These are phyloP conservation scores for Drosophila kurseongensis DNA, from an alignment of 1,140 invertebrate genomes.

Conservation along the genomic window DNA sequence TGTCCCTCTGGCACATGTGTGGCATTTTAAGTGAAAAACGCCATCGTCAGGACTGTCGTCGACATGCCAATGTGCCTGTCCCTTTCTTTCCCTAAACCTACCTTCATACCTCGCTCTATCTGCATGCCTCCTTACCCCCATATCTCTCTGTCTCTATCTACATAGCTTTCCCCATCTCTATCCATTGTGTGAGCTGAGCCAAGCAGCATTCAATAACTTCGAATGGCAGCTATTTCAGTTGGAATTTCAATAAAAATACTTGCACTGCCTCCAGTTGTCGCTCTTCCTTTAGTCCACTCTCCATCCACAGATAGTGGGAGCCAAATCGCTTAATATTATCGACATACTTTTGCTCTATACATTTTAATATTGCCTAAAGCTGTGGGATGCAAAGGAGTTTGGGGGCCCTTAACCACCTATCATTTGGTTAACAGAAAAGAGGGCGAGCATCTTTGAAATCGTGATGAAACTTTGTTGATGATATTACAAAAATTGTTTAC, in stretches of 20 bases:
- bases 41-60: slow-evolving; percentile 56
- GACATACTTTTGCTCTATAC: slow-evolving; percentile 46
- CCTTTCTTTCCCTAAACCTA: not conserved
- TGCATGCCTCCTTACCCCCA: not conserved
- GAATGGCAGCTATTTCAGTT: slow-evolving; percentile 49
- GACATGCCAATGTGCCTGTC: slow-evolving; percentile 44
- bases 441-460: not conserved
- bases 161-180: slow-evolving; percentile 12
- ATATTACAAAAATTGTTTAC: not conserved
- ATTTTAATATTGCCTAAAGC: slow-evolving; percentile 24
- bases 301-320: slow-evolving; percentile 11
- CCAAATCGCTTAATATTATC: slow-evolving; percentile 58
- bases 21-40: slow-evolving; percentile 75
- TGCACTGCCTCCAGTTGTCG: slow-evolving; percentile 26
- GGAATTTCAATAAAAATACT: slow-evolving; percentile 78
- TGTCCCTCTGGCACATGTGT: slow-evolving; percentile 41
- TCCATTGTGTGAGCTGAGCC: slow-evolving; percentile 43
- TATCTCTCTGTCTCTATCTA: slow-evolving; percentile 2
- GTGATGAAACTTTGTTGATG: not conserved
- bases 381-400: not conserved
- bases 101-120: slow-evolving; percentile 2
- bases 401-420: slow-evolving; percentile 5
- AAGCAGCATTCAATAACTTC: slow-evolving; percentile 66
- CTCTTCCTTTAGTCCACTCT: not conserved
- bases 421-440: not conserved